phyloP scores from a whole-genome alignment of 2,888 invertebrate species.

The Notodonta dromedarius region DNA sequence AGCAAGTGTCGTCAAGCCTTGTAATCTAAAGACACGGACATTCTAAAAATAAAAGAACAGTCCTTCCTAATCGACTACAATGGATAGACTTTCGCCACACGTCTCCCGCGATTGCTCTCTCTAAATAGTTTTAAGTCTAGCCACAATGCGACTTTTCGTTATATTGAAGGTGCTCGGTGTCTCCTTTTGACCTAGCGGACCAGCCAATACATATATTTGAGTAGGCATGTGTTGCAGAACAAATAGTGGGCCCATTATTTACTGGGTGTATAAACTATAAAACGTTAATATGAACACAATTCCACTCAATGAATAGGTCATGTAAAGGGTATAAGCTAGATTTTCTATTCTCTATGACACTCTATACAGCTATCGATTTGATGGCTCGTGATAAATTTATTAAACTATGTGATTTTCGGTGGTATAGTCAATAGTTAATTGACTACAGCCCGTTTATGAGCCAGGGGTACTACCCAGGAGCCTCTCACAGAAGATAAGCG shows the following conservation, averaged over 20 bases:
- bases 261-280: neutral
- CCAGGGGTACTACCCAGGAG: too few species aligned
- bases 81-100: constrained; percentile 1
- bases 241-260: neutral
- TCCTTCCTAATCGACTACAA: neutral
- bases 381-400: too few species aligned
- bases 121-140: neutral
- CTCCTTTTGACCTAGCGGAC: constrained; percentile 3
- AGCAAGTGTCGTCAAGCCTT: neutral
- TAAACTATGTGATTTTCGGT: too few species aligned
- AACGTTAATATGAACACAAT: constrained; percentile 3
- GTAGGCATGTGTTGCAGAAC: neutral
- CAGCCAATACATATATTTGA: constrained; percentile 1
- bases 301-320: neutral
- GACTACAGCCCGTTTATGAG: too few species aligned
- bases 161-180: constrained; percentile 5
- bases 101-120: neutral
- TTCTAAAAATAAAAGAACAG: neutral
- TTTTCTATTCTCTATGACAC: neutral
- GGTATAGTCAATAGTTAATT: too few species aligned
- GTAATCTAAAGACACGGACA: neutral
- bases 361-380: too few species aligned
- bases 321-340: neutral
- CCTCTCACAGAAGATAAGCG: too few species aligned
- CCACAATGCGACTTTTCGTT: constrained; percentile 3